A percentile compares a stretch with the other conserved stretches of the same genome.
These are phyloP conservation scores for Xestobium rufovillosum DNA, from an alignment of 2,888 invertebrate species.

Conservation along the genomic window DNA sequence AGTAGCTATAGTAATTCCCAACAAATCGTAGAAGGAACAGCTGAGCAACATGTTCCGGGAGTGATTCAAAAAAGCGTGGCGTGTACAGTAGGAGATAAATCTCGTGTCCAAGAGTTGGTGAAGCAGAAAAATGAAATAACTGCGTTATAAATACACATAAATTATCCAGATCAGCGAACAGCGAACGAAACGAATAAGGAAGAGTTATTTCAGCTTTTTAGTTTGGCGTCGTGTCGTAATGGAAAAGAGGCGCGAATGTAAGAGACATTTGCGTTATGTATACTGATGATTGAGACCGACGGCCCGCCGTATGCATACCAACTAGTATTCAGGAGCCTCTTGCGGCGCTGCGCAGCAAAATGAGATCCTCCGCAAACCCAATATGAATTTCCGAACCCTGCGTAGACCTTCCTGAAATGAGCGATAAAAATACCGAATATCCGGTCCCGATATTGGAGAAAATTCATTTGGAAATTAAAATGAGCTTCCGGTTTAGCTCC, in stretches of 20 bases:
- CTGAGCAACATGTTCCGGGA: too few relatives aligned
- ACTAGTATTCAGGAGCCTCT: slow-evolving; percentile 18
- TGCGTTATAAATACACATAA: slow-evolving; percentile 36
- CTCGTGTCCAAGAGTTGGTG: too few relatives aligned
- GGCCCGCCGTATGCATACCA: slow-evolving; percentile 32
- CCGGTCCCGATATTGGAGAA: too few relatives aligned
- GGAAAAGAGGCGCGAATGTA: slow-evolving; percentile 37
- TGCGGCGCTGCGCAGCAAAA: not conserved
- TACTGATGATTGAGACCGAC: slow-evolving; percentile 36
- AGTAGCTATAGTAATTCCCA: too few relatives aligned
- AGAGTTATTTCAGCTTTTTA: slow-evolving; percentile 38
- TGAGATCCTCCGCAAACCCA: not conserved
- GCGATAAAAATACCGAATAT: too few relatives aligned
- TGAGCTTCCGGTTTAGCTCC: too few relatives aligned
- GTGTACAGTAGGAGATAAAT: too few relatives aligned
- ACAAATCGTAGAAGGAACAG: too few relatives aligned
- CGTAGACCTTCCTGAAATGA: too few relatives aligned
- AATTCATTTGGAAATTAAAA: too few relatives aligned
- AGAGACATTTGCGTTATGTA: slow-evolving; percentile 38
- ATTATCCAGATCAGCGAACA: slow-evolving; percentile 34
- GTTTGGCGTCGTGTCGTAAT: slow-evolving; percentile 32
- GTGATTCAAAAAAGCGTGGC: too few relatives aligned
- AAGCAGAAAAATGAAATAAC: slow-evolving; percentile 28
- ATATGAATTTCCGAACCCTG: slow-evolving; percentile 1
- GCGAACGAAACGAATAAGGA: slow-evolving; percentile 30